phyloP scores from a whole-genome alignment of 2,888 invertebrate species.

The Aphodius sticticus region DNA sequence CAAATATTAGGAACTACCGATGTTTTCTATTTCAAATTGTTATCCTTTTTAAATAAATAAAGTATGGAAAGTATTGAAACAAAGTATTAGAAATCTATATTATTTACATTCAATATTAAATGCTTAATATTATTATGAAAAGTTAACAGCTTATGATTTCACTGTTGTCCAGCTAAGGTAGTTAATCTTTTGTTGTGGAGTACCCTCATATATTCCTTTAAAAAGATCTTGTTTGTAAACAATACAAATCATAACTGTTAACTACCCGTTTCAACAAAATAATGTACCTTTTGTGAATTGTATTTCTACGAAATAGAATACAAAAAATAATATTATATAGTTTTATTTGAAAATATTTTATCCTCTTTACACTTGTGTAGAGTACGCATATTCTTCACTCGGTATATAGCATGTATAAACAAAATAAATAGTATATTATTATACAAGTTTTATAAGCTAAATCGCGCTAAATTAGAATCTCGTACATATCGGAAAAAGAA shows the following conservation, averaged over 20 bases:
- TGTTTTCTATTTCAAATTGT: not conserved
- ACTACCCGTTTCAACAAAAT: conserved; percentile 16
- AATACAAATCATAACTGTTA: conserved; percentile 24
- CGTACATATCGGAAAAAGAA: conserved; percentile 27
- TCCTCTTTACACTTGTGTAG: not conserved
- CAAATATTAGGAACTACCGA: conserved; percentile 4
- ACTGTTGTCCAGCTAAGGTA: conserved; percentile 16
- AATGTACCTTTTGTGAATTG: conserved; percentile 26
- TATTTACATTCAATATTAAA: conserved; percentile 45
- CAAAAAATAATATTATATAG: conserved; percentile 20
- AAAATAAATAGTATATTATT: too few species aligned
- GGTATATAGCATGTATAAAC: too few species aligned
- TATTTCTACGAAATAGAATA: conserved; percentile 24
- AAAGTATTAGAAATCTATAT: conserved; percentile 28
- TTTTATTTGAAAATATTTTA: conserved; percentile 14
- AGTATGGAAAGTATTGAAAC: conserved; percentile 23
- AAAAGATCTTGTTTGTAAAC: not conserved
- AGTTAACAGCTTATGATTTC: conserved; percentile 35
- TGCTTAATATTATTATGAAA: conserved; percentile 32
- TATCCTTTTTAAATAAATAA: conserved; percentile 15
- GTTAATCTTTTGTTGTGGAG: not conserved
- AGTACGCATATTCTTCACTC: too few species aligned
- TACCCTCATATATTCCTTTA: not conserved
- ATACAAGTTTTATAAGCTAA: too few species aligned
- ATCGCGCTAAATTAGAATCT: too few species aligned